Evolutionary conservation across 2,113 vertebrate species (phyloP), one percentile per base, ranked within the genome.

Genomic region (Ammodramus savannarum): DNA sequence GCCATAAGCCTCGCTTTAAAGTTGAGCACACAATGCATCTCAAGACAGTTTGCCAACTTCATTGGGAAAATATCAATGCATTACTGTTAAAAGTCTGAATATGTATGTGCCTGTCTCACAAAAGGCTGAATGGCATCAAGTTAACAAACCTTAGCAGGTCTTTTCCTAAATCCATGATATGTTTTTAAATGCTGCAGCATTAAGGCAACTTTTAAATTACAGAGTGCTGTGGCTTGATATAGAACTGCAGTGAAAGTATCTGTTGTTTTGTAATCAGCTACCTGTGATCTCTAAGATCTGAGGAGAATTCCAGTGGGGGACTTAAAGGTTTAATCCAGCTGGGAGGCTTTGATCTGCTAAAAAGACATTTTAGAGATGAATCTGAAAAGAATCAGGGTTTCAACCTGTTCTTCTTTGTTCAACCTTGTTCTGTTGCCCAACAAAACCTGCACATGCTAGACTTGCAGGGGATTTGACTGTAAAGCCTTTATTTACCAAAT

Each of bases 201-300:
- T 65, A 67, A 58, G 11, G 6, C 13, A 67, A 46, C 36, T 67
- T 84, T 52, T 71, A 71, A 59, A 72, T 43, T 68, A 51, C 0
- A 1, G 27, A 31, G 29, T 34, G 7, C 8, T 71, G 36, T 55
- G 36, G 13, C 39, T 65, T 4, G 2, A 31, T 36, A 22, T 3
- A 27, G 48, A 84, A 71, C 9, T 25, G 23, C 21, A 66, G 55
- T 14, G 43, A 77, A 63, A 6, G 8, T 74, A 31, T 63, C 43
- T 63, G 26, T 65, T 82, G 85, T 84, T 93, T 74, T 78, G 57
- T 91, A 93, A 95, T 89, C 93, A 94, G 16, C 44, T 75, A 57
- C n/a, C 25, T 85, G 36, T 89, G 77, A 87, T 81, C 51, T 80
- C 46, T 8, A 52, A 82, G 65, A 89, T 91, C 85, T 89, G 71